Evolutionary conservation across 1,140 invertebrate genomes (phyloP).

Genomic region (Eulimnadia texana): DNA sequence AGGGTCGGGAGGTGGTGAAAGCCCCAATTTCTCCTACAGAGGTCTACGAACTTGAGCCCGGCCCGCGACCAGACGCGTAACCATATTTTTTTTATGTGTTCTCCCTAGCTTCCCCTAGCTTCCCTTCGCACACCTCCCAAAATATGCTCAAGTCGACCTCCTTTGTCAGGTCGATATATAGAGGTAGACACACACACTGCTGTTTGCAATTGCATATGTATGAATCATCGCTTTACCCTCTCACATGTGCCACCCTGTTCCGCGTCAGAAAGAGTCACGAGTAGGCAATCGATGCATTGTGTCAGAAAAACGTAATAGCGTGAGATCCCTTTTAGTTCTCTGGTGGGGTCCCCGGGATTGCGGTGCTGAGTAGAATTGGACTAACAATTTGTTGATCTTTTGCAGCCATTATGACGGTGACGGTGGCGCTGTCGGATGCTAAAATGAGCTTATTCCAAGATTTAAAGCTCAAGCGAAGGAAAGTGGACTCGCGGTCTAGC

Average conservation of each 20-base stretch:
- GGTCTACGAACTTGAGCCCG: background rate
- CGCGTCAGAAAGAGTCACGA: background rate
- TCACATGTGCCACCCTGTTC: background rate
- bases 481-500: conserved; percentile 89
- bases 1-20: background rate
- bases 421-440: conserved; percentile 63
- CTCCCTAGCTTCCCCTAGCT: background rate
- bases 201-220: background rate
- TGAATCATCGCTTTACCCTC: background rate
- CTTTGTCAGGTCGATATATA: background rate
- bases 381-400: conserved; percentile 18
- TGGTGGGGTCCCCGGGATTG: background rate
- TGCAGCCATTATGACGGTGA: conserved; percentile 92
- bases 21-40: background rate
- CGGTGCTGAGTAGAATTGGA: background rate
- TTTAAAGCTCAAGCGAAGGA: conserved; percentile 91
- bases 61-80: too few species aligned
- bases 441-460: conserved; percentile 98
- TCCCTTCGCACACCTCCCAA: background rate
- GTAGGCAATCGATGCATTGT: background rate
- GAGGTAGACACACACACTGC: background rate
- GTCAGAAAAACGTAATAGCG: background rate
- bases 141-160: background rate
- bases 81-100: background rate
- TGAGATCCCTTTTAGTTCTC: background rate